These are phyloP conservation scores for Mareca strepera DNA, from an alignment of 2,797 vertebrate genomes.

Conservation along the genomic window DNA sequence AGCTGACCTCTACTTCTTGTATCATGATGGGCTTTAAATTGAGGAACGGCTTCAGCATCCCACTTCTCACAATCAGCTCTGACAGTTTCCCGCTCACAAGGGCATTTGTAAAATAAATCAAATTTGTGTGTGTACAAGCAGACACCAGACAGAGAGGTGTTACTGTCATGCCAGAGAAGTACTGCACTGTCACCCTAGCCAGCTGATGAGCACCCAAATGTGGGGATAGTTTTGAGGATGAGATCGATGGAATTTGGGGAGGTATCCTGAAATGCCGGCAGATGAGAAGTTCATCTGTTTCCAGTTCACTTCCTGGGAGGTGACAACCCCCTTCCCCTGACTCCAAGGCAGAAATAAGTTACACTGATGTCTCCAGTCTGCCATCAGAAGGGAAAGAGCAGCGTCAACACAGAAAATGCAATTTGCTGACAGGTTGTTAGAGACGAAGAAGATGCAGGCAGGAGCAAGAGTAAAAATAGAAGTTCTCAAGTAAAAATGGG, in stretches of 20 bases:
- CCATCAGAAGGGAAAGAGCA: slow-evolving; percentile 1
- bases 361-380: neutral
- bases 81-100: neutral
- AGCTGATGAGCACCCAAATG: neutral
- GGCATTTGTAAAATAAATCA: neutral
- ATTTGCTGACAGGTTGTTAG: slow-evolving; percentile 15
- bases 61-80: neutral
- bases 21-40: neutral
- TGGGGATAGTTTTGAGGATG: accelerated
- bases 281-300: neutral
- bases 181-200: neutral
- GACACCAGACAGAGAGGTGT: neutral
- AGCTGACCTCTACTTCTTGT: neutral
- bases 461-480: slow-evolving; percentile 21
- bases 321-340: neutral
- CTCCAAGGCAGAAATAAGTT: neutral
- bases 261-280: accelerated
- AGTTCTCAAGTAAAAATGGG: neutral
- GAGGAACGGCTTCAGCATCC: neutral
- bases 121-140: neutral
- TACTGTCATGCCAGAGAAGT: neutral
- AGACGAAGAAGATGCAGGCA: neutral
- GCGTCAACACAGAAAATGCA: slow-evolving; percentile 32
- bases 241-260: neutral
- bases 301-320: neutral